Evolutionary conservation across 2,113 vertebrate species (phyloP).

Genomic region (Laticauda laticaudata): DNA sequence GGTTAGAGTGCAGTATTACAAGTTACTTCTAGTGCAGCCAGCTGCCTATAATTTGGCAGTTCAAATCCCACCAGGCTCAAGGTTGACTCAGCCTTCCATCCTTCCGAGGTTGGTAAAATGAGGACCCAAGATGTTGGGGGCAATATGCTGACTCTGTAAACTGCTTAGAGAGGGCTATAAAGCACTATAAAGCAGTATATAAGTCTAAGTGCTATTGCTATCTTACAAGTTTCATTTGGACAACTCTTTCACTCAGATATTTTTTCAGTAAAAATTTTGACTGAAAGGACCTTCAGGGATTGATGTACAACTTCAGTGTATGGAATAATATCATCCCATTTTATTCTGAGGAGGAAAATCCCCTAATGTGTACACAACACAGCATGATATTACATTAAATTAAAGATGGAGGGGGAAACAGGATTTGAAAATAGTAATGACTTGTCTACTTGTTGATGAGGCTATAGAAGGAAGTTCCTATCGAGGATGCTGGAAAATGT

Average conservation of each 20-base stretch:
- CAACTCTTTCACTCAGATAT: neutral
- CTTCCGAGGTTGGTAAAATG: no score
- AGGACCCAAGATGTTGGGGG: no score
- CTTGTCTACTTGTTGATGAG: neutral
- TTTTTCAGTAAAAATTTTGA: no score
- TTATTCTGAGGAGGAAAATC: neutral
- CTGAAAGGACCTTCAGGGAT: neutral
- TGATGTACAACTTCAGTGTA: neutral
- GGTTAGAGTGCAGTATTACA: no score
- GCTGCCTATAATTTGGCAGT: no score
- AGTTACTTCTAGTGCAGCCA: no score
- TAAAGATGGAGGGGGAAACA: neutral
- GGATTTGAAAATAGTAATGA: neutral
- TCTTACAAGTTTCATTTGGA: neutral
- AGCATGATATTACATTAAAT: neutral
- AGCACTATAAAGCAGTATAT: no score
- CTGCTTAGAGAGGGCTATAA: no score
- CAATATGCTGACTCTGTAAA: no score
- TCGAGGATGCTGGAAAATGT: neutral
- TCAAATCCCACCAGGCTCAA: no score
- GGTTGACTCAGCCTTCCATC: no score
- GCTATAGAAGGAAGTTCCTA: neutral
- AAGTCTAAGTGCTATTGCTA: neutral
- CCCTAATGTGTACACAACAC: neutral
- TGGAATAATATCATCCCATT: neutral